Base-by-base conservation (phyloP, 2,797 vertebrate genomes). In the Carcharodon carcharias region DNA sequence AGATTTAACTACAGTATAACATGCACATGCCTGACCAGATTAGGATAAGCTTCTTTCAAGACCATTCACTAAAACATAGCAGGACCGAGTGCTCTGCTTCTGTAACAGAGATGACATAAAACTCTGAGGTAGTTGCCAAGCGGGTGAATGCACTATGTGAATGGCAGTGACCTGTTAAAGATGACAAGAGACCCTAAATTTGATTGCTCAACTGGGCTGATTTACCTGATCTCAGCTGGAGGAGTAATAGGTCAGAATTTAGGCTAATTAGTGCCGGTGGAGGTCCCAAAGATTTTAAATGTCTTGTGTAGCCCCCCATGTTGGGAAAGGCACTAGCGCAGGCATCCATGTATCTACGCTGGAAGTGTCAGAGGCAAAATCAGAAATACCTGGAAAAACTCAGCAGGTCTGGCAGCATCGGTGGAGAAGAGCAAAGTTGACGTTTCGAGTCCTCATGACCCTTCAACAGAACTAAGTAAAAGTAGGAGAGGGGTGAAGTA, bases 1-100 rank as follows among this genome's bases (percentile, higher is more conserved):
- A 95, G 93, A 69, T 95, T 95, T 18, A 71, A 69, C 40, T 28
- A 12, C 26, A 71, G 23, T 50, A 67, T 31, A 95, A 95, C n/a
- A 71, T 95, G 40, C 40, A 50, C 65, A 54, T 67, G 54, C 23
- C 93, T 69, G 93, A 95, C 63, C 92, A 69, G 92, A 67, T 94
- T 94, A 67, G n/a, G n/a, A 28, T 94, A 94, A 94, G 63, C 92
- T 63, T 50, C 63, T 94, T 50, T 95, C 71, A 95, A 65, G 65
- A 45, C 21, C 40, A 40, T 69, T 95, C 65, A 71, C 93, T 71
- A 50, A 71, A 69, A 45, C 26, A 54, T 95, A 69, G 45, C 23
- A 69, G 40, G 61, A 45, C 63, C 63, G 40, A 50, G 93, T 69
- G 40, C n/a, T 95, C 63, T 67, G 65, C n/a, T 95, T 95, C 65